These are phyloP conservation scores for Erythrocercus mccallii DNA, from an alignment of 2,113 vertebrate genomes.

Conservation along the genomic window DNA sequence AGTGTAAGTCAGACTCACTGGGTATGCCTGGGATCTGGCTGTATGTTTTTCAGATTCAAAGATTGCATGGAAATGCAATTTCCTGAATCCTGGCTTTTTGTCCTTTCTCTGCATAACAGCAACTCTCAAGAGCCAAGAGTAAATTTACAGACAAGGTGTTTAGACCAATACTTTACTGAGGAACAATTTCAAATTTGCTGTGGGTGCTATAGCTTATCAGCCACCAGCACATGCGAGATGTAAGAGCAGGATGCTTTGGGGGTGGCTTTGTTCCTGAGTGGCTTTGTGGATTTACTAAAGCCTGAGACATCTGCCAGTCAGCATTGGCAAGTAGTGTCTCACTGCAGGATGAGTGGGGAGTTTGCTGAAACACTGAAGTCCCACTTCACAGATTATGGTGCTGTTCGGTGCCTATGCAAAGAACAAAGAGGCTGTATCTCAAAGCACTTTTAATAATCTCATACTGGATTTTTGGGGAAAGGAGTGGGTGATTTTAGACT, in stretches of 20 bases:
- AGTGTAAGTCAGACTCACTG: neutral
- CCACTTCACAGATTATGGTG: neutral
- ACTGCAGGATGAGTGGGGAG: neutral
- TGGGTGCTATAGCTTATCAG: neutral
- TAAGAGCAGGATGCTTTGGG: neutral
- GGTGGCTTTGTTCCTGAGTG: neutral
- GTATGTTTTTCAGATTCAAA: neutral
- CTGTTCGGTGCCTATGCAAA: rapidly evolving
- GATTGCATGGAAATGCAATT: neutral
- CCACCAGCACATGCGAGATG: rapidly evolving
- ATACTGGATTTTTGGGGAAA: neutral
- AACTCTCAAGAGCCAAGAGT: neutral
- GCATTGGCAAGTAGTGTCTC: neutral
- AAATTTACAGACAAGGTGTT: neutral
- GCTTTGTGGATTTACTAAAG: neutral
- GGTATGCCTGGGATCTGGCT: neutral
- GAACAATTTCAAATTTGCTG: neutral
- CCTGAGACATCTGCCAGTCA: neutral
- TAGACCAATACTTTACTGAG: neutral
- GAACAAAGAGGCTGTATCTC: neutral
- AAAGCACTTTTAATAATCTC: rapidly evolving
- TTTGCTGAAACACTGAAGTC: neutral
- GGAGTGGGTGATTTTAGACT: neutral
- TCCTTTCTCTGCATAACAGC: neutral
- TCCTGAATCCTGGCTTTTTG: neutral